Evolutionary conservation across 2,797 vertebrate species (phyloP).

Genomic region (Miichthys miiuy): DNA sequence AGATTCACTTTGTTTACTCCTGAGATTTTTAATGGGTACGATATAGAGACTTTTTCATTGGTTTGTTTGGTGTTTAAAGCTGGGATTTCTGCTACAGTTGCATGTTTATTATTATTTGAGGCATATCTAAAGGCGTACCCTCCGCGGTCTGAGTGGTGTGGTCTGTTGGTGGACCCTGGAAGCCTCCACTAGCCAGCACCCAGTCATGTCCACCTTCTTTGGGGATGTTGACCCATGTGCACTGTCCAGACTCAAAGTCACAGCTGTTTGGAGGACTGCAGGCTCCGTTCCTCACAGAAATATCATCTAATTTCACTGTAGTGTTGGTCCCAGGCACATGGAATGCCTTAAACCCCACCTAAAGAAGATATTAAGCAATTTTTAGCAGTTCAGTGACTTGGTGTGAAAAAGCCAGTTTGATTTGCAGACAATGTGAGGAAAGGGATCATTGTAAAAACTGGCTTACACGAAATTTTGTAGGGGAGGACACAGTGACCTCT

Average conservation of each 20-base stretch:
- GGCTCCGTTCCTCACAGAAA: constrained; percentile 74
- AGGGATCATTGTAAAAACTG: rapidly evolving
- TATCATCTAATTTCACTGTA: constrained; percentile 80
- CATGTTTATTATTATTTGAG: too few species aligned
- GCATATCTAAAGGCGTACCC: too few species aligned
- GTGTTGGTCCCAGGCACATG: constrained; percentile 44
- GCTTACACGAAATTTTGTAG: constrained; percentile 75
- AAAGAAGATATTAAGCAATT: neutral
- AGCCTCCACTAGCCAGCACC: constrained; percentile 72
- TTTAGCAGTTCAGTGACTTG: neutral
- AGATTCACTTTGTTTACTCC: neutral
- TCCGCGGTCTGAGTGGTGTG: constrained; percentile 80
- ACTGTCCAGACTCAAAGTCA: constrained; percentile 85
- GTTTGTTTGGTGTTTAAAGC: neutral
- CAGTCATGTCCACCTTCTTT: constrained; percentile 74
- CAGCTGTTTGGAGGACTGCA: constrained; percentile 80
- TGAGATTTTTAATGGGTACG: neutral
- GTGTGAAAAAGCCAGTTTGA: neutral
- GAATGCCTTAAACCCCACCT: constrained; percentile 80
- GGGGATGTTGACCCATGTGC: constrained; percentile 78
- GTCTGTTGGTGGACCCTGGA: constrained; percentile 73
- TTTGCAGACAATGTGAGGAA: neutral
- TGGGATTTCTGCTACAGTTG: neutral
- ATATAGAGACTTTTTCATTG: neutral
- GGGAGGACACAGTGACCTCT: constrained; percentile 83